Percentiles rank a stretch among this genome's conserved stretches.
Evolutionary conservation across 2,888 invertebrate species (phyloP).

Genomic region (Teleogryllus oceanicus): DNA sequence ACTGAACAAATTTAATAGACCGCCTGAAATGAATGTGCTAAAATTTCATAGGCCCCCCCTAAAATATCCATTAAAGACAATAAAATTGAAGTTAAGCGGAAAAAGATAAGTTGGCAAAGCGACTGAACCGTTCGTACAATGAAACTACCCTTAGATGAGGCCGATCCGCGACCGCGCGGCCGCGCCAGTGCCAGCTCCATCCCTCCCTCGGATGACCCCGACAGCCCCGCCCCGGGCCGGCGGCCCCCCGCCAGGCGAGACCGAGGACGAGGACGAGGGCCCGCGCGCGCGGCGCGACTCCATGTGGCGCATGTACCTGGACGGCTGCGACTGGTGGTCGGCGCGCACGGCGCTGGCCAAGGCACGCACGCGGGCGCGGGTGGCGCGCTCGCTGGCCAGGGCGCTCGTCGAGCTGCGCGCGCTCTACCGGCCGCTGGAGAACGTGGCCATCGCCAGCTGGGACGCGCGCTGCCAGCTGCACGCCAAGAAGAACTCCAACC

Average conservation of each 20-base stretch:
- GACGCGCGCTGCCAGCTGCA: background rate
- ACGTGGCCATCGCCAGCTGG: conserved; percentile 5
- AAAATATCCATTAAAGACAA: too few relatives aligned
- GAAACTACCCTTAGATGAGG: too few relatives aligned
- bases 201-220: too few relatives aligned
- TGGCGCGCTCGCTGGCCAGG: background rate
- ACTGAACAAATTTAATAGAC: too few relatives aligned
- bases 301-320: background rate
- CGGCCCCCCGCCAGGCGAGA: background rate
- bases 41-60: too few relatives aligned
- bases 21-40: too few relatives aligned
- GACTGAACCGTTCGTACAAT: too few relatives aligned
- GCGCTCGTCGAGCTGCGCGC: background rate
- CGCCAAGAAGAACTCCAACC: background rate
- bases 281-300: background rate
- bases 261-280: background rate
- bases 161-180: too few relatives aligned
- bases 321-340: background rate
- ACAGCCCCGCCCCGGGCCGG: too few relatives aligned
- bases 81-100: too few relatives aligned
- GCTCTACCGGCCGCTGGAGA: background rate
- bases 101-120: too few relatives aligned
- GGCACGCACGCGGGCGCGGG: background rate
- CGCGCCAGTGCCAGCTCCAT: too few relatives aligned
- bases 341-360: background rate